Conservation (phyloP, 2,888 invertebrate species). For the Tricholauxania praeusta region DNA sequence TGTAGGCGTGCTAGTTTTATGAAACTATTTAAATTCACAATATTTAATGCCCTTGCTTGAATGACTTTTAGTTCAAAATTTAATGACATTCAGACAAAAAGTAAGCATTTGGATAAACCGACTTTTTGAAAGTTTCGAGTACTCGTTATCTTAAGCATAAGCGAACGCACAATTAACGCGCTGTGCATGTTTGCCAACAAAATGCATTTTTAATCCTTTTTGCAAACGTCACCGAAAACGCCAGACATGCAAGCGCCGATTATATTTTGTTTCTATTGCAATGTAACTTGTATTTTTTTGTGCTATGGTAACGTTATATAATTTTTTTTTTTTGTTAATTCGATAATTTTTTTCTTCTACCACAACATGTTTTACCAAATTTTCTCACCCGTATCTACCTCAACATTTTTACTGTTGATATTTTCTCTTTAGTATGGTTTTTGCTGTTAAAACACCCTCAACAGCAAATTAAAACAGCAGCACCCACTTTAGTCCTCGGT, state of each 20-base stretch:
- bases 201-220: no score
- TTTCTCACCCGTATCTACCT: constrained; percentile 54
- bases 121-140: no score
- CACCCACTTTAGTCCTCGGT: neutral
- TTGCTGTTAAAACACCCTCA: neutral
- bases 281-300: neutral
- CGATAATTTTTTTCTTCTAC: neutral
- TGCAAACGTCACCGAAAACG: neutral
- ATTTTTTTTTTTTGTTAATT: neutral
- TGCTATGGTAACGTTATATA: neutral
- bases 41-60: no score
- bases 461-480: constrained; percentile 9
- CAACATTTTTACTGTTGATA: constrained; percentile 59
- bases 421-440: constrained; percentile 1
- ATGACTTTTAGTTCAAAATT: no score
- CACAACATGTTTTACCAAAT: constrained; percentile 31
- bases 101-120: no score
- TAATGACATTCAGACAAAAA: no score
- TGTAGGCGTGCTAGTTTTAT: no score
- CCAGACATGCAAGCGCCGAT: neutral
- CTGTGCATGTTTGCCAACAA: no score
- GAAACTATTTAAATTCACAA: no score
- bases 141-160: no score
- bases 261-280: neutral
- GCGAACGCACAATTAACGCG: no score